A percentile compares a stretch with the other conserved stretches of the same genome.
phyloP scores from a whole-genome alignment of 2,888 invertebrate genomes.

The Sepioteuthis lessoniana region DNA sequence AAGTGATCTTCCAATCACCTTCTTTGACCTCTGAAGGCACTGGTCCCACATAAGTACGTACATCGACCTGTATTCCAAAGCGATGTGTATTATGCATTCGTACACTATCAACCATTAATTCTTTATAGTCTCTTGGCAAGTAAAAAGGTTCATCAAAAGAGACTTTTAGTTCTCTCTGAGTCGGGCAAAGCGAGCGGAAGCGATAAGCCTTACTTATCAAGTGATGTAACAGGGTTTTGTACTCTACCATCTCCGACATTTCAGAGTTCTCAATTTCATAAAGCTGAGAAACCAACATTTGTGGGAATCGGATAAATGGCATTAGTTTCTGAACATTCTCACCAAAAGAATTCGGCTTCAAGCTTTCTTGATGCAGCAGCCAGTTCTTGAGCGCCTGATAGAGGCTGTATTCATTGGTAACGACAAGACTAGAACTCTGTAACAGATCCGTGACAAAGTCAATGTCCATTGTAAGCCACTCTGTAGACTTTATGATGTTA shows the following conservation, averaged over 20 bases:
- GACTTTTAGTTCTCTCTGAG: slow-evolving; percentile 65
- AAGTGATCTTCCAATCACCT: slow-evolving; percentile 75
- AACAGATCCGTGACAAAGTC: slow-evolving; percentile 73
- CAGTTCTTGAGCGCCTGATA: slow-evolving; percentile 68
- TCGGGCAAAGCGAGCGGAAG: slow-evolving; percentile 73
- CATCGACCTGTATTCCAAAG: slow-evolving; percentile 75
- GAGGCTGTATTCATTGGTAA: slow-evolving; percentile 68
- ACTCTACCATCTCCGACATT: slow-evolving; percentile 58
- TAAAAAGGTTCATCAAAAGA: slow-evolving; percentile 69
- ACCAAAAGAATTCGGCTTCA: slow-evolving; percentile 54
- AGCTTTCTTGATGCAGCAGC: slow-evolving; percentile 64
- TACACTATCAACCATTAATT: slow-evolving; percentile 72
- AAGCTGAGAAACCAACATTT: slow-evolving; percentile 72
- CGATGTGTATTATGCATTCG: slow-evolving; percentile 74
- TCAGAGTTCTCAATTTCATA: slow-evolving; percentile 66
- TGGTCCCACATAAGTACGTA: slow-evolving; percentile 72
- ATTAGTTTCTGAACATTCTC: slow-evolving; percentile 65
- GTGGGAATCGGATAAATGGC: slow-evolving; percentile 73
- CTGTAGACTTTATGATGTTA: slow-evolving; percentile 66
- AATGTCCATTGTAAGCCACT: slow-evolving; percentile 73
- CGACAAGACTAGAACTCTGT: slow-evolving; percentile 70
- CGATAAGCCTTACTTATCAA: slow-evolving; percentile 73
- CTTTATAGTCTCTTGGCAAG: slow-evolving; percentile 72
- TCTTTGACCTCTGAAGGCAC: slow-evolving; percentile 70
- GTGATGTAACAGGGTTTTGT: slow-evolving; percentile 60